Evolutionary conservation across 2,888 invertebrate genomes (phyloP).

Genomic region (Saturnia japonica): DNA sequence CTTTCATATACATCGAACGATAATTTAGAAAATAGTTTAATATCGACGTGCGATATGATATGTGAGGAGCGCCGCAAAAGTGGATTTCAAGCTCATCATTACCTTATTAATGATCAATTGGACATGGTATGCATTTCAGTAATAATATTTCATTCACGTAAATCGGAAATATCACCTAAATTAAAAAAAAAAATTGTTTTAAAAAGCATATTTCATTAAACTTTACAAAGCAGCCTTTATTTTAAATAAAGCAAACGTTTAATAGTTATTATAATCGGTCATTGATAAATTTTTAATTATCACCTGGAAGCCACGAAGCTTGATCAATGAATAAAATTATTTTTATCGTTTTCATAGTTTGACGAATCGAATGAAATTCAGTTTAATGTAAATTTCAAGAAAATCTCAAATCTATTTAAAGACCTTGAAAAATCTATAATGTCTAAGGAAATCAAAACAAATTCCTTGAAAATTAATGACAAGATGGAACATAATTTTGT

Average conservation of each 20-base stretch:
- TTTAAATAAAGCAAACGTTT: neutral
- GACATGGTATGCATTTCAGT: conserved; percentile 20
- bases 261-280: neutral
- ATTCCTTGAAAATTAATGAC: neutral
- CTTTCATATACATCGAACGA: conserved; percentile 13
- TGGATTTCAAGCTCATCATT: conserved; percentile 23
- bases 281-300: neutral
- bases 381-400: conserved; percentile 14
- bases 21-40: neutral
- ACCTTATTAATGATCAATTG: conserved; percentile 16
- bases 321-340: neutral
- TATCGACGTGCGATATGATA: conserved; percentile 23
- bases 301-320: neutral
- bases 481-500: neutral
- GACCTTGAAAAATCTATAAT: conserved; percentile 17
- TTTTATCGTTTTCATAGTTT: conserved; percentile 13
- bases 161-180: neutral
- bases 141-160: neutral
- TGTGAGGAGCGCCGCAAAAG: conserved; percentile 21
- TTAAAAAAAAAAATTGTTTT: neutral
- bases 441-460: conserved; percentile 2
- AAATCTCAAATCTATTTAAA: conserved; percentile 7
- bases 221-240: neutral
- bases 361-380: conserved; percentile 3
- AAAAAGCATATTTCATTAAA: neutral